Evolutionary conservation across 2,888 invertebrate species (phyloP), one percentile per base, ranked within the genome.

Genomic region (Eupithecia tripunctaria): DNA sequence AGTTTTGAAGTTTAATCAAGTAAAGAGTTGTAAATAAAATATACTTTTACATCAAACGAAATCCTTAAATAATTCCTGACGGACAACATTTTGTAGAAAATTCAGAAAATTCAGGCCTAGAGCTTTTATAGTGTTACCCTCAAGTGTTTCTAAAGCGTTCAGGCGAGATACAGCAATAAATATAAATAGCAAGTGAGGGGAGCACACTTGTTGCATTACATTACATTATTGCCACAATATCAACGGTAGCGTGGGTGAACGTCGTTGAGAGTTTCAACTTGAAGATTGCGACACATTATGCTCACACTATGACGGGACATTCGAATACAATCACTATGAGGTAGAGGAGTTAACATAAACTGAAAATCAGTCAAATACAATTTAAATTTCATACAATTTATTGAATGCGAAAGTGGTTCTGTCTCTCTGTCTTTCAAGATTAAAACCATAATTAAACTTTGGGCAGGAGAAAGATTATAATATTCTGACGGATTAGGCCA

Each of bases 201-300:
- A 27, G 41, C 66, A 63, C 71, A 74, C 74, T 74, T 74, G 74
- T 74, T 74, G 74, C 71, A 68, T 71, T 69, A 69, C 71, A 71
- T 71, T 63, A 66, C 68, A 74, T 74, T 74, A 71, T 66, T 59
- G 67, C 74, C 41, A 65, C 67, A 68, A 68, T 65, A 65, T 73
- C 62, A 67, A 62, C 32, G 38, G n/a, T 65, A 29, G 60, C 27
- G 59, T 51, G 38, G 32, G 59, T 25, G 25, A 59, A 29, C 21
- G 69, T 67, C 68, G 68, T 68, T 41, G 38, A 64, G 14, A 38
- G 21, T 21, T 36, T 63, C 38, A 8, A 62, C 62, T 56, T 29
- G 29, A 27, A 60, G 18, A 18, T 60, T 29, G 60, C 29, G 29
- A 60, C 60, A 29, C 60, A 29, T 25, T 56, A 12, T 12, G 12